Conservation (phyloP, 2,113 vertebrate genomes). For the Otolemur garnettii region DNA sequence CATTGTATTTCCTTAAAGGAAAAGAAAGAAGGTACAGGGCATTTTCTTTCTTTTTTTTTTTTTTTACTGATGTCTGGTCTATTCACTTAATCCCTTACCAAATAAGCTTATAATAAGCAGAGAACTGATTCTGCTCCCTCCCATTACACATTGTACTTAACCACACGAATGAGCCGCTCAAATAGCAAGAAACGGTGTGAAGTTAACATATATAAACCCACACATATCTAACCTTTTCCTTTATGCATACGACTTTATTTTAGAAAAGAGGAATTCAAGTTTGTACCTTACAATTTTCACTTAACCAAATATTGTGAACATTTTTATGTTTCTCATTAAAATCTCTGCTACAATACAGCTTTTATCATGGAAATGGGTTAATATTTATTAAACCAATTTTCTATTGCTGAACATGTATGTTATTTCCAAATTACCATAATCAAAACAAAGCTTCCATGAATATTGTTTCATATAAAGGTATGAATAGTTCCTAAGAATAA, state of each 20-base stretch:
- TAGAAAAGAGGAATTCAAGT: neutral
- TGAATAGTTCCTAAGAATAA: neutral
- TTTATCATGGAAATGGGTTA: neutral
- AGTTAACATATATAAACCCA: neutral
- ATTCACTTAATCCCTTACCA: constrained; percentile 42
- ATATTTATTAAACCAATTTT: neutral
- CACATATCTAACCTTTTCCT: neutral
- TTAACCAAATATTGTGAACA: neutral
- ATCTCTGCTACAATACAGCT: neutral
- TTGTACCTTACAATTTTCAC: neutral
- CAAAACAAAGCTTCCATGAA: neutral
- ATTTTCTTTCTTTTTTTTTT: neutral
- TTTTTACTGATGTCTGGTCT: neutral
- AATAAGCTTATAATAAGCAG: constrained; percentile 40
- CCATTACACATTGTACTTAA: constrained; percentile 23
- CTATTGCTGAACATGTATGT: neutral
- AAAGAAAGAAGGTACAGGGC: neutral
- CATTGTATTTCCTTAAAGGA: constrained; percentile 34
- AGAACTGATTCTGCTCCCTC: neutral
- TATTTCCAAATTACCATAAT: neutral
- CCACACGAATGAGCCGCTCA: neutral
- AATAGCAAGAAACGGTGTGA: neutral
- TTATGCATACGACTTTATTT: neutral
- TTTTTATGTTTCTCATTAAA: constrained; percentile 46
- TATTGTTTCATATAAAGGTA: neutral